Base-by-base conservation (phyloP, 2,888 invertebrate genomes). In the Leptinotarsa peninsularis region DNA sequence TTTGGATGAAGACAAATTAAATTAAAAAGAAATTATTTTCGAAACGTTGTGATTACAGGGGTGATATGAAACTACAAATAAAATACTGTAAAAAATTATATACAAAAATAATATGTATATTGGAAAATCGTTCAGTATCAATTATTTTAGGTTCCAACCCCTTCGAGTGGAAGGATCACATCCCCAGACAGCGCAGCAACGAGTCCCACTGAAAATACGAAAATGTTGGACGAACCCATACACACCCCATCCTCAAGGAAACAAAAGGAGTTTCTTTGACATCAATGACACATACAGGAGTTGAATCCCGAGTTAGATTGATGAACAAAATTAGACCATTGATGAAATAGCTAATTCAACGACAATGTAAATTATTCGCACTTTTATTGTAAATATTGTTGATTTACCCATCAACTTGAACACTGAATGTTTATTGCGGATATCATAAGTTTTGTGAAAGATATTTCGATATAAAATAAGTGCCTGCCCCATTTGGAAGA, bases 181-280 rank as follows among this genome's bases (percentile, higher is more conserved):
- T 87, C 88, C 43, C 88, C 88, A 17, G 88, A 88, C 75, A 88
- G 88, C 81, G 86, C 89, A 49, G 88, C 89, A 75, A 88, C 89
- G 17, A 89, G 90, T 79, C 90, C 90, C 72, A 89, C 91, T n/a
- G 91, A 91, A 83, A 90, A 90, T 23, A 90, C 90, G 76, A 90
- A 89, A 82, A 90, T 90, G 90, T 85, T 90, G 80, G 89, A 86
- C 66, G 87, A 89, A 78, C 78, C 86, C 23, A 85, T 84, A 80
- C 87, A 86, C 79, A 87, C 87, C 82, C 87, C 88, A 86, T 88
- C 89, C 86, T 87, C 87, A 78, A 84, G 88, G 82, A 87, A 88
- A 85, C 85, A 88, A 74, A 88, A 88, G 82, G 89, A 89, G 82
- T 89, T 89, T 86, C 82, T 82, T 78, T 82, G 82, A 82, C 80